These are phyloP conservation scores for Aspidiotus rigidus DNA, from an alignment of 2,888 invertebrate species.

Conservation along the genomic window DNA sequence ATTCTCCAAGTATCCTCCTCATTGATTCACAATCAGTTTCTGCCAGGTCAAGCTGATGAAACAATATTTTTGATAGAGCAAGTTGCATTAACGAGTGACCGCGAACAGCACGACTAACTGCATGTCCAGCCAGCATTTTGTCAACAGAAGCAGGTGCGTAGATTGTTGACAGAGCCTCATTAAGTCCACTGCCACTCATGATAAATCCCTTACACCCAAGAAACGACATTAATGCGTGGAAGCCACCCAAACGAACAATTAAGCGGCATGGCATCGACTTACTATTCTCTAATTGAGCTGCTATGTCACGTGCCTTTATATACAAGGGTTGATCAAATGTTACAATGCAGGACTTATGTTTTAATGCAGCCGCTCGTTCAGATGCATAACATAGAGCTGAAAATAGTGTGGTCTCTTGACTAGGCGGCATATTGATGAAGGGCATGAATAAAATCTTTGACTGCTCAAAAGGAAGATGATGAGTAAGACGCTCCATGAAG, in stretches of 20 bases:
- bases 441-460: background rate
- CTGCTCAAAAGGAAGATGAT: background rate
- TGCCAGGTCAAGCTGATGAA: background rate
- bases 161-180: constrained; percentile 39
- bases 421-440: background rate
- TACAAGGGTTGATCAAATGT: constrained; percentile 42
- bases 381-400: constrained; percentile 39
- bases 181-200: constrained; percentile 43
- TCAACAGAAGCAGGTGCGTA: constrained; percentile 40
- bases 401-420: constrained; percentile 34
- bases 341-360: constrained; percentile 38
- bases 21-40: background rate
- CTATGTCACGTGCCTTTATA: constrained; percentile 41
- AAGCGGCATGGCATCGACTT: constrained; percentile 16
- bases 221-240: constrained; percentile 42
- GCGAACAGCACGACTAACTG: constrained; percentile 39
- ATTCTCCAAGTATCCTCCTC: no score
- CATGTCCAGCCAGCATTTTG: constrained; percentile 41
- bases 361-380: constrained; percentile 35
- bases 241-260: constrained; percentile 40
- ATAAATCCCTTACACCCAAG: constrained; percentile 41
- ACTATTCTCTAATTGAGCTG: constrained; percentile 36
- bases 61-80: constrained; percentile 34
- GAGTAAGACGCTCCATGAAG: no score
- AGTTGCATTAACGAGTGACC: constrained; percentile 39